A percentile compares a stretch with the other conserved stretches of the same genome.
These are phyloP conservation scores for Fragum whitleyi DNA, from an alignment of 2,888 invertebrate species.

Conservation along the genomic window DNA sequence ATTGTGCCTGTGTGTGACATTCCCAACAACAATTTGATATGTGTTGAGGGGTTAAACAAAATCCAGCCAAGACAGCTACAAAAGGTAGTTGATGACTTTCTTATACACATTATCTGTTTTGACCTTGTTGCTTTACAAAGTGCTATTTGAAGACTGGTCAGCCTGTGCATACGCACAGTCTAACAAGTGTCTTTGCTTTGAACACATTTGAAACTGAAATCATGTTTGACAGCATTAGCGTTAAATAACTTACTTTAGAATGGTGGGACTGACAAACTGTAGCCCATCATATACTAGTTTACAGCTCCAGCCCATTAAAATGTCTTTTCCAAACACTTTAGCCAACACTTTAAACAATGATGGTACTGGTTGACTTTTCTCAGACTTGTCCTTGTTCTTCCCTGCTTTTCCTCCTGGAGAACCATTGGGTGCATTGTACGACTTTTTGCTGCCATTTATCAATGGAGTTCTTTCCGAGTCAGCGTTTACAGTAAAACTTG, in stretches of 20 bases:
- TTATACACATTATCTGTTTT: too few relatives aligned
- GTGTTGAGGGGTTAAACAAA: too few relatives aligned
- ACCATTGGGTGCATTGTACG: neutral
- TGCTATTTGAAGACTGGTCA: too few relatives aligned
- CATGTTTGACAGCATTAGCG: too few relatives aligned
- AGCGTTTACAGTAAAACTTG: slow-evolving; percentile 28
- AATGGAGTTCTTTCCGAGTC: slow-evolving; percentile 38
- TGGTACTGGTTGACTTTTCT: slow-evolving; percentile 77
- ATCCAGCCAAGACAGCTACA: too few relatives aligned
- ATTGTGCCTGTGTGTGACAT: too few relatives aligned
- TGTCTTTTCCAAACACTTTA: slow-evolving; percentile 67
- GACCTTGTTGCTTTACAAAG: too few relatives aligned
- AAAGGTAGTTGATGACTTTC: too few relatives aligned
- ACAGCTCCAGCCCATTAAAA: slow-evolving; percentile 74
- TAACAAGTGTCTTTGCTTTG: too few relatives aligned
- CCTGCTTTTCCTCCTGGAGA: neutral
- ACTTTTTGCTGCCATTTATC: slow-evolving; percentile 5
- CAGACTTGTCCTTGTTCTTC: slow-evolving; percentile 22
- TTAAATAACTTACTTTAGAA: slow-evolving; percentile 70
- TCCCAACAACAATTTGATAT: too few relatives aligned
- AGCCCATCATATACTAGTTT: slow-evolving; percentile 75
- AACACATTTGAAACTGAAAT: too few relatives aligned
- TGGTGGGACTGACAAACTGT: slow-evolving; percentile 74
- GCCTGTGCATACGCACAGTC: too few relatives aligned
- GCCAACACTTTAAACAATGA: slow-evolving; percentile 72